A percentile compares a stretch with the other conserved stretches of the same genome.
phyloP scores from a whole-genome alignment of 2,797 vertebrate genomes.

The Dryobates pubescens region DNA sequence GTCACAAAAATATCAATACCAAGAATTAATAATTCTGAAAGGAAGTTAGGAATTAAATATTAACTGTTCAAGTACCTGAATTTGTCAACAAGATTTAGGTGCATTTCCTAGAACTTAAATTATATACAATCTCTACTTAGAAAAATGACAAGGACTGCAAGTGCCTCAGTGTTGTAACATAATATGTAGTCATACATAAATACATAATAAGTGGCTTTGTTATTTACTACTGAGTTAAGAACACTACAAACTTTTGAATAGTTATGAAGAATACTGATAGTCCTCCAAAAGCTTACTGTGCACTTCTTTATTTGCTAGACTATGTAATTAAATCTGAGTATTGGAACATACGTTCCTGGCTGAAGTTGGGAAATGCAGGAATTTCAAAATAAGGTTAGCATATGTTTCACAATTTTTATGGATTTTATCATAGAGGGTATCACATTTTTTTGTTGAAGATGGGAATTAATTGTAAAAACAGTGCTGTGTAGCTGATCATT shows the following conservation, averaged over 20 bases:
- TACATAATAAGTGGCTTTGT: background rate
- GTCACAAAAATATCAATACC: background rate
- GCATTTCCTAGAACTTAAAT: background rate
- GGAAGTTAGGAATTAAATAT: background rate
- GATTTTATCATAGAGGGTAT: background rate
- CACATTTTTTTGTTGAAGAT: background rate
- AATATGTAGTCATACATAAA: background rate
- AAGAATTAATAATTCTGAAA: background rate
- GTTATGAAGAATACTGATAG: background rate
- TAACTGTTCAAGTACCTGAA: background rate
- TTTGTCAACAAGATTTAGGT: background rate
- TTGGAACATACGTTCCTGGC: background rate
- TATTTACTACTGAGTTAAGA: background rate
- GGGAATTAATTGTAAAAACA: background rate
- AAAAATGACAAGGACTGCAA: background rate
- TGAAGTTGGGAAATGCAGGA: background rate
- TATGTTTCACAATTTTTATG: background rate
- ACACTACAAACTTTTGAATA: background rate
- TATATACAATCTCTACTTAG: background rate
- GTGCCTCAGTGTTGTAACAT: background rate
- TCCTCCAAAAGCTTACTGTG: background rate
- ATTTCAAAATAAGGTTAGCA: background rate
- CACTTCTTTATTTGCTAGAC: background rate
- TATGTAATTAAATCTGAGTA: background rate
- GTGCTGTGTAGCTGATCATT: background rate